Base-by-base conservation (phyloP, 2,113 vertebrate species). In the Arothron firmamentum region DNA sequence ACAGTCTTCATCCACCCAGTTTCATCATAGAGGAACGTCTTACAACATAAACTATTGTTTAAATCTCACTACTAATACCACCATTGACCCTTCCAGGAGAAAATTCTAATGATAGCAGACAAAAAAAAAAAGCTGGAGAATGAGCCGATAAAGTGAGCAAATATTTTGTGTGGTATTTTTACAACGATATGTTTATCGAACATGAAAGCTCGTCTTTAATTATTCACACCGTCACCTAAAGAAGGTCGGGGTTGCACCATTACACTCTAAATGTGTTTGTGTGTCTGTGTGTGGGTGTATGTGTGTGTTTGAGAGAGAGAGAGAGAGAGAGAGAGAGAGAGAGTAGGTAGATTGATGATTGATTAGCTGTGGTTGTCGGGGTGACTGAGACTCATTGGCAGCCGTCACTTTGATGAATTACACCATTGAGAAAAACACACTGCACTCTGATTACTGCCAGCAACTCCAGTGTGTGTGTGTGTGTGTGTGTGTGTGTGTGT, bases 321-420 rank as follows among this genome's bases (percentile, higher is more conserved):
- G 53, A 6, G 21, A 11, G 31, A 0, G 74, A 79, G 72, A 11
- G 31, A 0, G 74, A 79, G 72, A 74, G 75, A 80, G 67, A 68
- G 65, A 70, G 72, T 79, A 77, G 79, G 78, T 84, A 80, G 75
- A 80, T 71, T 78, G 84, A 78, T 85, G 82, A 86, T 85, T 86
- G 84, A 85, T 88, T 83, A 78, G 82, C 70, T 52, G 77, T 11
- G 65, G 52, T 74, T 74, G 70, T 78, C 76, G 62, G 74, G 74
- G 67, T 72, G 80, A 81, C 84, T 75, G 81, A 77, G 75, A 67
- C 75, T 82, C 84, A 77, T 78, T 84, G 85, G 84, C 86, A 88
- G 75, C 77, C 63, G 82, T 84, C 84, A 85, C 75, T 81, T 81
- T 87, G 86, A 88, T 87, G 75, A 81, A 88, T 84, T 82, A 81